A percentile compares a stretch with the other conserved stretches of the same genome.
Conservation (phyloP, 2,888 invertebrate genomes). For the Sphaerophoria rueppellii region DNA sequence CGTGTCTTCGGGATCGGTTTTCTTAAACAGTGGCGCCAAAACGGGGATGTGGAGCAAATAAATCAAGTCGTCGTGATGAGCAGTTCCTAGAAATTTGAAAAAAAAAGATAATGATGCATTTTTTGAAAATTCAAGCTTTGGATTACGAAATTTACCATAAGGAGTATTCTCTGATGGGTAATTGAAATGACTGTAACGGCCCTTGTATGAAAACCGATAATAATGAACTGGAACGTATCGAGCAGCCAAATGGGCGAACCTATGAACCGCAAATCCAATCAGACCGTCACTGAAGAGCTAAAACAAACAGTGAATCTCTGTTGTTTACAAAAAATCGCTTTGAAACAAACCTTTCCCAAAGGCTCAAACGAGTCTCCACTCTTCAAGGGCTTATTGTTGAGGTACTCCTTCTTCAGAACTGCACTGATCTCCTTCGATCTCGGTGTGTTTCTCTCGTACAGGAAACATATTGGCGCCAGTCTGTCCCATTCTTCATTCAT, state of each 20-base stretch:
- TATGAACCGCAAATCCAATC: constrained; percentile 84
- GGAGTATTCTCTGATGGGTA: constrained; percentile 82
- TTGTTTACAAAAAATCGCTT: not conserved
- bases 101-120: not conserved
- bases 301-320: not conserved
- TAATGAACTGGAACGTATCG: constrained; percentile 84
- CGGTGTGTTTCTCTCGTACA: constrained; percentile 79
- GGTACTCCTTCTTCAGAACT: constrained; percentile 75
- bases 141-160: constrained; percentile 82
- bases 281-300: constrained; percentile 84
- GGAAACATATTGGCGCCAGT: constrained; percentile 79
- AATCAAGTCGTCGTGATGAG: constrained; percentile 83
- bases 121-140: not conserved
- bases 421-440: constrained; percentile 78
- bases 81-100: constrained; percentile 78
- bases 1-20: constrained; percentile 80
- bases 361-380: constrained; percentile 74
- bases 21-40: constrained; percentile 79
- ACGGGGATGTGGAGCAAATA: constrained; percentile 80
- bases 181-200: constrained; percentile 84
- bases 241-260: constrained; percentile 84
- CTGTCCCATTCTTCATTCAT: constrained; percentile 77
- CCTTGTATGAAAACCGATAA: constrained; percentile 85
- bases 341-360: constrained; percentile 69
- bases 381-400: constrained; percentile 73